A percentile compares a stretch with the other conserved stretches of the same genome.
These are phyloP conservation scores for Ernsta delagoae DNA, from an alignment of 2,888 invertebrate species.

Conservation along the genomic window DNA sequence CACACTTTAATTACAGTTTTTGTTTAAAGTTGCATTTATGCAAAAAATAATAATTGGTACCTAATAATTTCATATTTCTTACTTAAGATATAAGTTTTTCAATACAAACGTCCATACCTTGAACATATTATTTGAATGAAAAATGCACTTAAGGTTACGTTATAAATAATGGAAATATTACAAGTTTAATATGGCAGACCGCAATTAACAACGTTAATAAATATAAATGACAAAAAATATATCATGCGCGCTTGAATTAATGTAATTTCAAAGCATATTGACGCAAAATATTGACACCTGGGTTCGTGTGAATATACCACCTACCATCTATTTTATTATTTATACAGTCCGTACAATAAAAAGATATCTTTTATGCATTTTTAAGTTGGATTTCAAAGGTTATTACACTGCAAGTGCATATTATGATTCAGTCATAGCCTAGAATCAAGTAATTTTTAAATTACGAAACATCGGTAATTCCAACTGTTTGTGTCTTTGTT, in stretches of 20 bases:
- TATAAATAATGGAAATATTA: slow-evolving; percentile 4
- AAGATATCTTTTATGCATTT: background rate
- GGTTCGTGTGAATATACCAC: background rate
- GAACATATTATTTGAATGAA: background rate
- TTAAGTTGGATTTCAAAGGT: background rate
- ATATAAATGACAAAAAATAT: slow-evolving; percentile 3
- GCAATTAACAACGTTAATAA: slow-evolving; percentile 3
- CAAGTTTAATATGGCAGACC: background rate
- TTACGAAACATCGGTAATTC: no score
- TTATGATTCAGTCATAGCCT: no score
- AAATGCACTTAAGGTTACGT: slow-evolving; percentile 2
- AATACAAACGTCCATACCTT: background rate
- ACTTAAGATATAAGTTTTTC: background rate
- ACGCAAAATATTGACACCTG: background rate
- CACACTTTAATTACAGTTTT: background rate
- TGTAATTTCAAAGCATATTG: background rate
- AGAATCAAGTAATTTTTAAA: no score
- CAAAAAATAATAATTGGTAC: background rate
- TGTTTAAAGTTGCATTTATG: background rate
- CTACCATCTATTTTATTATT: background rate
- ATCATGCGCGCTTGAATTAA: background rate
- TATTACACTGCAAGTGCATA: background rate
- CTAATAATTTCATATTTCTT: background rate
- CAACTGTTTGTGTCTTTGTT: no score
- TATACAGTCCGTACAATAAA: background rate